A percentile compares a stretch with the other conserved stretches of the same genome.
These are phyloP conservation scores for Tragelaphus imberbis DNA, from an alignment of 2,113 vertebrate genomes.

Conservation along the genomic window DNA sequence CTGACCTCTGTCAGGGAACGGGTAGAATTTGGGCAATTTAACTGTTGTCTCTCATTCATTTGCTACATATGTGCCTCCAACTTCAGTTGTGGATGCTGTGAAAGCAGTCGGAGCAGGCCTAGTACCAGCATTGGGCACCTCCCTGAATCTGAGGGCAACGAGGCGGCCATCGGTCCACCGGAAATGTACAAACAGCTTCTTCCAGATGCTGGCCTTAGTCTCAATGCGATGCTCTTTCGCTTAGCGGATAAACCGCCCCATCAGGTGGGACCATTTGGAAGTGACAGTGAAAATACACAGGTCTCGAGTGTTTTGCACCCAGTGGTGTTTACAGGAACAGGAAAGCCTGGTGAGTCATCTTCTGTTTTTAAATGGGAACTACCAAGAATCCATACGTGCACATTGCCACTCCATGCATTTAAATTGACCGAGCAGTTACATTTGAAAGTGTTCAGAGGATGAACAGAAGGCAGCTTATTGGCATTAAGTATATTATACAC, in stretches of 20 bases:
- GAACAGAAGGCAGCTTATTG: neutral
- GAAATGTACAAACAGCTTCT: neutral
- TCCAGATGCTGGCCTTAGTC: neutral
- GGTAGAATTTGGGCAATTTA: constrained; percentile 30
- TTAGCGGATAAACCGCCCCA: neutral
- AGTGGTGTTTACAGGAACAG: constrained; percentile 29
- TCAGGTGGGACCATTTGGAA: neutral
- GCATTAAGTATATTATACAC: neutral
- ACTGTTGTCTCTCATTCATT: neutral
- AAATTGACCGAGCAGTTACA: neutral
- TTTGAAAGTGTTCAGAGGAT: neutral
- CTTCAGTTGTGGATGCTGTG: neutral
- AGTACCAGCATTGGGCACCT: neutral
- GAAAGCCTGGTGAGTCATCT: constrained; percentile 47
- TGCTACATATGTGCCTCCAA: neutral
- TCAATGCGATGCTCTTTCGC: neutral
- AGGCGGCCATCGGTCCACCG: neutral
- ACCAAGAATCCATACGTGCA: neutral
- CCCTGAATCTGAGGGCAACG: neutral
- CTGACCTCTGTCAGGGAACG: constrained; percentile 21
- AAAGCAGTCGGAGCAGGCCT: neutral
- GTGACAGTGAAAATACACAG: neutral
- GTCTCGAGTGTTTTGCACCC: neutral
- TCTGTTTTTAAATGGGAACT: constrained; percentile 30
- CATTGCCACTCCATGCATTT: constrained; percentile 15